Base-by-base conservation (phyloP, 2,888 invertebrate genomes). In the Trichacis sp. region DNA sequence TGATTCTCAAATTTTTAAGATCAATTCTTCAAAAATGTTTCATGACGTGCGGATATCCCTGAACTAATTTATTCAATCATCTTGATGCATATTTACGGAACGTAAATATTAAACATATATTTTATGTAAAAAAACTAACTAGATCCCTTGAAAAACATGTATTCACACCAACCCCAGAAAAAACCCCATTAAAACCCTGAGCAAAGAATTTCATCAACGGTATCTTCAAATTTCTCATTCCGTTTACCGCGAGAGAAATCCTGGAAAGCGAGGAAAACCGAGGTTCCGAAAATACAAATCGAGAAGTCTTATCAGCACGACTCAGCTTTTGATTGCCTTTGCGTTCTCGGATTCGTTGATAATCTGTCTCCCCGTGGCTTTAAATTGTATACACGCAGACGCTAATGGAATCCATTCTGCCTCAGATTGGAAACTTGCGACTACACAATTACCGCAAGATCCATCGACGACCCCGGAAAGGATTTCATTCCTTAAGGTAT, bases 321-420 rank as follows among this genome's bases (percentile, higher is more conserved):
- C 74, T 77, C 77, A 78, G 75, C 77, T 77, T 73, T 75, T 69
- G 73, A 62, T 69, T 75, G 69, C 70, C 52, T 64, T 70, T 64
- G 64, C 69, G 33, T 33, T 11, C 50, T 49, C 49, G 29, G 50
- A 30, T 52, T 43, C 24, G 52, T 61, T 59, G 53, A 54, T 51
- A 56, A 53, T 62, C 52, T 50, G 49, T 64, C 59, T 56, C 57
- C 63, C 64, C 24, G 24, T 8, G 8, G 24, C 24, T 8, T 3
- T 57, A 48, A 14, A 43, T 20, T 30, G 63, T 55, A 45, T 24
- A 57, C 58, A 67, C 56, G 69, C 68, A 73, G 76, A 77, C 33
- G 75, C 77, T 80, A 79, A 81, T 81, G 78, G 79, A 77, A 77
- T 75, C 77, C 70, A 77, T 79, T 81, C 75, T 76, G 67, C 67